Base-by-base conservation (phyloP, 2,797 vertebrate species). In the Sebastes paucispinis region DNA sequence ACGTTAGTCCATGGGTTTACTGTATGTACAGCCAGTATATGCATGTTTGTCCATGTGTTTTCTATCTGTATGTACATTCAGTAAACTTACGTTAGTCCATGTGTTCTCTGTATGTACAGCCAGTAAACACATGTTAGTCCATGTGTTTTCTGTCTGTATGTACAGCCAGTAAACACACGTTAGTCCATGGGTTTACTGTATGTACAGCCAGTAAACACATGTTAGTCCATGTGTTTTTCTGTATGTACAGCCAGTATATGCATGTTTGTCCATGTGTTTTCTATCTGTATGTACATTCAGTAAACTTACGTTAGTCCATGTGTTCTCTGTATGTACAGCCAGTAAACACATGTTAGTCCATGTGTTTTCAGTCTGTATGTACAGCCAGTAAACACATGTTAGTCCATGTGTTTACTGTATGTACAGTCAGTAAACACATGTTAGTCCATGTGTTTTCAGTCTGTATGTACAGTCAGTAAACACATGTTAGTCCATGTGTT, bases 41-140 rank as follows among this genome's bases (percentile, higher is more conserved):
- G 0, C 2, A 39, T 0, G 2, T 39, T 39, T 5, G 36, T 14
- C 12, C 2, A 6, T 39, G 5, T 39, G 13, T 39, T 43, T 3
- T 43, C 7, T 25, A 3, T 25, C 25, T 31, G 7, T 31, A 43
- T 39, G 39, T 43, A 43, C 39, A 43, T 0, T 0, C 43, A 47
- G 43, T 47, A 16, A 0, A 43, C 1, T 0, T 14, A 16, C 0
- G 1, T 47, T 47, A 16, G 14, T 18, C 43, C 6, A 7, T 47
- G 43, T 47, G 6, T 47, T 25, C 25, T 43, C 9, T 34, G 34
- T 36, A 18, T 43, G 43, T 47, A 47, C 14, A 74, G 24, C 5
- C 63, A 25, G 29, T n/a, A 29, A 0, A 16, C 0, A 0, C 14
- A 43, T 0, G 6, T 43, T 4, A 2, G 13, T n/a, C 8, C 7